Evolutionary conservation across 2,797 vertebrate genomes (phyloP).

Genomic region (Pogonophryne albipinna): DNA sequence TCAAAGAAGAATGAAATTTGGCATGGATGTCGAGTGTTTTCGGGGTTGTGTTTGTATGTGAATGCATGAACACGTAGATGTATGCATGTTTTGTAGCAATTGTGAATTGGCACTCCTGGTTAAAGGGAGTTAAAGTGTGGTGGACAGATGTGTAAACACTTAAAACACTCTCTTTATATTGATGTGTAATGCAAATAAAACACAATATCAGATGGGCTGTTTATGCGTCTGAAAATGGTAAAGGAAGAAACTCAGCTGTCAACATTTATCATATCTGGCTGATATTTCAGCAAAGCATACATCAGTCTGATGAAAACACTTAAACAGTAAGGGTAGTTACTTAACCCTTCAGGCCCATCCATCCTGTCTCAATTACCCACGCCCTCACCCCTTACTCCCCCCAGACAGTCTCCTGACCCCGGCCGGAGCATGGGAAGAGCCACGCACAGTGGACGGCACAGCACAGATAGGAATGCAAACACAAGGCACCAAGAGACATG

Average conservation of each 20-base stretch:
- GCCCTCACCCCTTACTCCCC: slow-evolving; percentile 21
- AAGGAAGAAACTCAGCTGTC: slow-evolving; percentile 1
- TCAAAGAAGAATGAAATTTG: no score
- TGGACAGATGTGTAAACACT: slow-evolving; percentile 22
- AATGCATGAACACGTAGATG: no score
- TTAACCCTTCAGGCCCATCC: slow-evolving; percentile 55
- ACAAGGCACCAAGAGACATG: slow-evolving; percentile 43
- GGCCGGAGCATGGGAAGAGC: slow-evolving; percentile 63
- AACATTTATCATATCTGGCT: not conserved
- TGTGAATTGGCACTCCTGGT: not conserved
- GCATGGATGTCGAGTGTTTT: no score
- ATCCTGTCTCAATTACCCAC: slow-evolving; percentile 65
- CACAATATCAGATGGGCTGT: not conserved
- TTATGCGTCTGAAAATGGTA: not conserved
- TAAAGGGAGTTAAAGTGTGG: not conserved
- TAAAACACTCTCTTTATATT: not conserved
- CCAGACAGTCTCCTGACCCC: slow-evolving; percentile 56
- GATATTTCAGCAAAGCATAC: slow-evolving; percentile 7
- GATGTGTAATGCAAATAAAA: slow-evolving; percentile 16
- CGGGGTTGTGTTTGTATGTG: no score
- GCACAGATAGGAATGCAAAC: slow-evolving; percentile 68
- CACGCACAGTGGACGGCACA: slow-evolving; percentile 59
- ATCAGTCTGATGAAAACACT: slow-evolving; percentile 35
- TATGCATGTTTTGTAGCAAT: no score
- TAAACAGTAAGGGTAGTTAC: slow-evolving; percentile 43